Base-by-base conservation (phyloP, 2,888 invertebrate genomes). In the Stratiomys singularior region DNA sequence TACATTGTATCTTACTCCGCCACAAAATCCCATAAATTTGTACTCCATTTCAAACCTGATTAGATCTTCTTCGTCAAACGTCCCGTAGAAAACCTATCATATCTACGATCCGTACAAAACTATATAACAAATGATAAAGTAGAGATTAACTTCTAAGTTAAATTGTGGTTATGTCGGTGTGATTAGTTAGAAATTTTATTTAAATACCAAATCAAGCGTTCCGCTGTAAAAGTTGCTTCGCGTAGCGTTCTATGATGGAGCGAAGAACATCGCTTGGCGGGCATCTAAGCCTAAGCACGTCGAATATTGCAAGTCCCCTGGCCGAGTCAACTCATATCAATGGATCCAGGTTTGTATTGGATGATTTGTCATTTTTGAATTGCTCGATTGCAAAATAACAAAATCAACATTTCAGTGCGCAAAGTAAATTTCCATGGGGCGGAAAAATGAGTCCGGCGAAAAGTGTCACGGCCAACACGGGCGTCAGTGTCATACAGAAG, bases 271-370 rank as follows among this genome's bases (percentile, higher is more conserved):
- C 80, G 77, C 81, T 85, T 80, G 83, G 83, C 44, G 83, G 82
- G 5, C 82, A 84, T n/a, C 82, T 82, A 44, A 86, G 84, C 78
- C 80, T 85, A 28, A 86, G 82, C 77, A 80, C 83, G 1, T 81
- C 84, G 28, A 84, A 82, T 67, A 77, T 84, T 18, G 47, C 82
- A 1, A 83, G 78, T 78, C 86, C 86, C 4, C 83, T 85, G 44
- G 87, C 86, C 1, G 86, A 86, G 78, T 87, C 87, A 25, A 86
- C 86, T 72, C 83, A 85, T 79, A 77, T 85, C 27, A 84, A 84
- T 78, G 83, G 82, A 47, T 46, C 47, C 23, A 74, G 81, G 85
- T 83, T 81, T 83, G 81, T 1, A 23, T 18, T 11, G 23, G 1
- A 28, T 37, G 18, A 30, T 44, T 18, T 21, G 21, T 52, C 21